These are phyloP conservation scores for Agrotis ipsilon DNA, from an alignment of 2,888 invertebrate species.

Conservation along the genomic window DNA sequence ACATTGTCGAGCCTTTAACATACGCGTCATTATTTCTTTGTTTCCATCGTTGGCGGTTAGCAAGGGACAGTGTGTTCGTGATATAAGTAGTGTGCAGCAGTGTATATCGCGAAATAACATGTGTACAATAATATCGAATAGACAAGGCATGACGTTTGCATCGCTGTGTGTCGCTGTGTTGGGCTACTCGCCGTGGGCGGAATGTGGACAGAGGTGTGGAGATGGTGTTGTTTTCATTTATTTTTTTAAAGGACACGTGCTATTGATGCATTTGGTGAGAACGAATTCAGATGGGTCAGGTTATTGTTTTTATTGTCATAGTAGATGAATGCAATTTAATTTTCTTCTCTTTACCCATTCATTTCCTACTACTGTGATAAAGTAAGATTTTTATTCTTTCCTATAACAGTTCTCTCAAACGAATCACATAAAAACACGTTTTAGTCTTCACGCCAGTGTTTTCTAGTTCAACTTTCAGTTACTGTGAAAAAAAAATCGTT, in stretches of 20 bases:
- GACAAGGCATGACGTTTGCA: constrained; percentile 72
- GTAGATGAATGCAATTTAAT: neutral
- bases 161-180: constrained; percentile 63
- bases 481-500: too few relatives aligned
- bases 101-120: constrained; percentile 64
- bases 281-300: neutral
- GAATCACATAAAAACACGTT: too few relatives aligned
- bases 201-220: constrained; percentile 53
- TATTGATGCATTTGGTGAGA: neutral
- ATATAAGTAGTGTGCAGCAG: constrained; percentile 39
- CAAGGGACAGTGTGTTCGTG: constrained; percentile 37
- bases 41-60: constrained; percentile 49
- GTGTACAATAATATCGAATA: constrained; percentile 70
- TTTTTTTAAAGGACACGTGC: neutral
- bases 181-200: constrained; percentile 63
- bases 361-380: too few relatives aligned
- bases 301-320: neutral
- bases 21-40: constrained; percentile 62
- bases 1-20: constrained; percentile 56
- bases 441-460: too few relatives aligned
- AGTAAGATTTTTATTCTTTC: too few relatives aligned
- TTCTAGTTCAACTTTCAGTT: too few relatives aligned
- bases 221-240: constrained; percentile 13
- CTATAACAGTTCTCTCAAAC: too few relatives aligned
- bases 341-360: too few relatives aligned